A percentile compares a stretch with the other conserved stretches of the same genome.
These are phyloP conservation scores for Numenius arquata DNA, from an alignment of 2,113 vertebrate species.

Conservation along the genomic window DNA sequence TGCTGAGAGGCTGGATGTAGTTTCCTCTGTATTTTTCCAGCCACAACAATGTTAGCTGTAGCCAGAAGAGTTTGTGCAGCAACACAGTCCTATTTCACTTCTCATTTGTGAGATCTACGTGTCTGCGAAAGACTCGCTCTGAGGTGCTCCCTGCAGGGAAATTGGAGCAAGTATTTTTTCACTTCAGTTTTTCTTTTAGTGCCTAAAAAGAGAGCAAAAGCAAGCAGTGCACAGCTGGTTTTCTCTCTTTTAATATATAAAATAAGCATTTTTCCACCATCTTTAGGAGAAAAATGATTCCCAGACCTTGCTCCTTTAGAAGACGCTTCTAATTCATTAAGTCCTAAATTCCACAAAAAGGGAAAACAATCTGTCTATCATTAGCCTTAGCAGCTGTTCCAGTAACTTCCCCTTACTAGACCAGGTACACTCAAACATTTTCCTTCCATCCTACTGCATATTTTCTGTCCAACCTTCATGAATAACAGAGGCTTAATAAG, in stretches of 20 bases:
- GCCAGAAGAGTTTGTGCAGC: neutral
- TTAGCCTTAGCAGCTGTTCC: neutral
- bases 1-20: slow-evolving; percentile 23
- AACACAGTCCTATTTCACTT: neutral
- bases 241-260: slow-evolving; percentile 50
- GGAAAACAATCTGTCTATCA: neutral
- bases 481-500: neutral
- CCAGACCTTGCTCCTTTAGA: neutral
- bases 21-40: slow-evolving; percentile 53
- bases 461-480: neutral
- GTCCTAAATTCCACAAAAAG: slow-evolving; percentile 14
- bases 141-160: neutral
- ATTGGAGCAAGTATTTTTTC: neutral
- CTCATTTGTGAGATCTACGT: neutral
- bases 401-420: neutral
- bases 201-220: neutral
- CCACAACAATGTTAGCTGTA: neutral
- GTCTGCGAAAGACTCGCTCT: rapidly evolving
- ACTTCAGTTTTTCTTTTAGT: neutral
- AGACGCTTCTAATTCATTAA: neutral
- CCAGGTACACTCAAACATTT: neutral
- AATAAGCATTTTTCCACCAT: slow-evolving; percentile 9
- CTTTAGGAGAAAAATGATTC: neutral
- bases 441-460: neutral
- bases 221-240: neutral